Evolutionary conservation across 2,888 invertebrate species (phyloP).

Genomic region (Drosophila nigricruria): DNA sequence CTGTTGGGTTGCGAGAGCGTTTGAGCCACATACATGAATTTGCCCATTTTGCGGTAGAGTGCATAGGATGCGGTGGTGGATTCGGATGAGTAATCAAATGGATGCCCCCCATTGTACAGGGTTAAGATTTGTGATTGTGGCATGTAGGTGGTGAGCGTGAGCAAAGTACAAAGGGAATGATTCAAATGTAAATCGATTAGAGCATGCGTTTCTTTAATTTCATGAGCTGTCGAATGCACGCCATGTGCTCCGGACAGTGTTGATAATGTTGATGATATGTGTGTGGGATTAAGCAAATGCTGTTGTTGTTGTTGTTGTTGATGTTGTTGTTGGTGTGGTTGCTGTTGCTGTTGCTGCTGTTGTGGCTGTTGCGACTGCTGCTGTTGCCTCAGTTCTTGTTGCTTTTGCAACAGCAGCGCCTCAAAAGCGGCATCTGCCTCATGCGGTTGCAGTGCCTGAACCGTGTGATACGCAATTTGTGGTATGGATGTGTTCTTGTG

Average conservation of each 20-base stretch:
- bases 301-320: constrained; percentile 16
- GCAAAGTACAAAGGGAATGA: constrained; percentile 82
- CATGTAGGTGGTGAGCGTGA: constrained; percentile 82
- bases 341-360: constrained; percentile 53
- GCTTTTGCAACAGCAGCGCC: constrained; percentile 76
- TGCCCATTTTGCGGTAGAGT: constrained; percentile 83
- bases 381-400: constrained; percentile 50
- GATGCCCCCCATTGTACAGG: constrained; percentile 72
- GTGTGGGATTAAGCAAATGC: constrained; percentile 42
- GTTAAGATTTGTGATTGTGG: constrained; percentile 83
- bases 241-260: constrained; percentile 48
- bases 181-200: constrained; percentile 82
- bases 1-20: constrained; percentile 84
- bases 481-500: constrained; percentile 41
- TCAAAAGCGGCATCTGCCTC: constrained; percentile 82
- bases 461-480: constrained; percentile 77
- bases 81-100: constrained; percentile 44
- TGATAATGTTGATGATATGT: constrained; percentile 49
- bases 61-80: constrained; percentile 57
- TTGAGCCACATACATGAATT: constrained; percentile 83
- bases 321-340: constrained; percentile 15
- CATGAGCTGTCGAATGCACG: constrained; percentile 49
- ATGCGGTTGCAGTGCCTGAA: constrained; percentile 77
- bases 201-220: constrained; percentile 83
- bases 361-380: constrained; percentile 25